These are phyloP conservation scores for Pelobates cultripes DNA, from an alignment of 2,797 vertebrate genomes.

Conservation along the genomic window DNA sequence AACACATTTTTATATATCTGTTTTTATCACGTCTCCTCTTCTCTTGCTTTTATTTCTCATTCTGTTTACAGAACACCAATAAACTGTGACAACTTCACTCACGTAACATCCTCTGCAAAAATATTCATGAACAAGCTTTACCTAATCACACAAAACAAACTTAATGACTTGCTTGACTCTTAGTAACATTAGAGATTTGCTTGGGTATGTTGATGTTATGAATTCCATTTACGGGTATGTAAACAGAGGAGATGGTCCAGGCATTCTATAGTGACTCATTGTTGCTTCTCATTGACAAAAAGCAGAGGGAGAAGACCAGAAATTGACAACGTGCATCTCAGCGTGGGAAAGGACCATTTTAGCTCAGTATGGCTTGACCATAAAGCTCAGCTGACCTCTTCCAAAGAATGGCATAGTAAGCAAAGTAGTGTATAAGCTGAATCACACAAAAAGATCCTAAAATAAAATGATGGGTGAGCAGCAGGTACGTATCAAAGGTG, in stretches of 20 bases:
- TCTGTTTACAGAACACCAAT: background rate
- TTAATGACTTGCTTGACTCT: background rate
- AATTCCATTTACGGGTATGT: constrained; percentile 35
- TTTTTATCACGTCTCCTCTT: background rate
- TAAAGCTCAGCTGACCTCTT: too few species aligned
- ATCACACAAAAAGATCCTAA: too few species aligned
- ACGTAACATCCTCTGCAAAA: background rate
- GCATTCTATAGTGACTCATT: constrained; percentile 13
- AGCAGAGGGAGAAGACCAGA: constrained; percentile 25
- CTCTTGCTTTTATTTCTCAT: constrained; percentile 5
- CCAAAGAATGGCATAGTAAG: too few species aligned
- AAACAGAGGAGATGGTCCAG: constrained; percentile 31
- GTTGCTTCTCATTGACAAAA: constrained; percentile 32
- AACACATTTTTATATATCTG: background rate
- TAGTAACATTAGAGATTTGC: constrained; percentile 6
- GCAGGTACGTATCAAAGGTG: too few species aligned
- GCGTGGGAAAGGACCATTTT: constrained; percentile 41
- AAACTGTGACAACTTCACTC: background rate
- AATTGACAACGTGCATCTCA: constrained; percentile 2
- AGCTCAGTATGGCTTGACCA: constrained; percentile 18
- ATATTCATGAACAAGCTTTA: background rate
- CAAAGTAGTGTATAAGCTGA: too few species aligned
- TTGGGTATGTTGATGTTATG: constrained; percentile 1
- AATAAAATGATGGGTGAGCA: too few species aligned
- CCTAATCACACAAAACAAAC: background rate